Conservation (phyloP, 2,113 vertebrate species). For the Pelmatolapia mariae region DNA sequence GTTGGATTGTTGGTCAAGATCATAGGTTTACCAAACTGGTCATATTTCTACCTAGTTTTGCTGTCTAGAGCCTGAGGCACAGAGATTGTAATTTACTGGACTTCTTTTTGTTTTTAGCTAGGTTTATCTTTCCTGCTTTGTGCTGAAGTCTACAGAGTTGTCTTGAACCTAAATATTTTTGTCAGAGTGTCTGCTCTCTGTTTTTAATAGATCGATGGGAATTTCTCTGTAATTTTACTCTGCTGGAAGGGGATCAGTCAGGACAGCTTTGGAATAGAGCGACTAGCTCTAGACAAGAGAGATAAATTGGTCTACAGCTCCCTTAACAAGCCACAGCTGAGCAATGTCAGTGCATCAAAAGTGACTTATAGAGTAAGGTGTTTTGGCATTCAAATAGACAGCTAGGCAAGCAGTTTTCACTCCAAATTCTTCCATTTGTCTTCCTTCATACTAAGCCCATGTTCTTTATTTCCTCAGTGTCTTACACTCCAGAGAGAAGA, state of each 20-base stretch:
- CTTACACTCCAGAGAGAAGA: conserved; percentile 12
- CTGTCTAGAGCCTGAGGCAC: background rate
- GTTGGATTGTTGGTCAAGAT: background rate
- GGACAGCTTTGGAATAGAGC: conserved; percentile 1
- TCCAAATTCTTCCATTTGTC: background rate
- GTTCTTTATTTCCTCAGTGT: background rate
- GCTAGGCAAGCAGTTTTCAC: conserved; percentile 3
- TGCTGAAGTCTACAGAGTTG: background rate
- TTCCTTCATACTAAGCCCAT: background rate
- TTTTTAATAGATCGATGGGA: background rate
- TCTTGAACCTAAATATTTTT: background rate
- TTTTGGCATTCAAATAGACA: conserved; percentile 24
- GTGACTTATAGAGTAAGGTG: conserved; percentile 34
- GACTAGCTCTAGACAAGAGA: conserved; percentile 6
- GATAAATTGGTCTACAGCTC: background rate
- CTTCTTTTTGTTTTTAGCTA: background rate
- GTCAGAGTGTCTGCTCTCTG: background rate
- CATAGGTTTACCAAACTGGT: background rate
- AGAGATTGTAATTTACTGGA: background rate
- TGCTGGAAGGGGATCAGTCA: conserved; percentile 20
- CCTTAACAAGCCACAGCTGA: conserved; percentile 41
- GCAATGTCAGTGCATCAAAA: background rate
- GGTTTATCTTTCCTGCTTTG: background rate
- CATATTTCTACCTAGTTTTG: background rate
- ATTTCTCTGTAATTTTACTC: background rate